Evolutionary conservation across 2,797 vertebrate genomes (phyloP), one percentile per base, ranked within the genome.

Genomic region (Acrocephalus scirpaceus): DNA sequence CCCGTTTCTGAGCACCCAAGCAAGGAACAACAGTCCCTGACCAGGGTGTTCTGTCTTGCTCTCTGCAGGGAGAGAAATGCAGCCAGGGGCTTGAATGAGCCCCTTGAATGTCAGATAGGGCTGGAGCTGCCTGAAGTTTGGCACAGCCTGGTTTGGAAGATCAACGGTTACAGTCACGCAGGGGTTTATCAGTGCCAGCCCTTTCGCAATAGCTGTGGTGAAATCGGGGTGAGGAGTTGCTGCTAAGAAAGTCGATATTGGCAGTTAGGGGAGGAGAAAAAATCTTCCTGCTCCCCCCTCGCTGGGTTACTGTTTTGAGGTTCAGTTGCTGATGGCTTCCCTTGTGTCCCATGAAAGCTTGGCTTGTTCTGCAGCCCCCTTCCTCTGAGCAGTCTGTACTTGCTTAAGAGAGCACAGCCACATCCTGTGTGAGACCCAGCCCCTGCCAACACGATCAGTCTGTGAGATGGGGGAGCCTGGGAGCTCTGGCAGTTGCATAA

Each of bases 131-230:
- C 34, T 8, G 51, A 47, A 38, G 19, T 86, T 91, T 71, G 87
- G 19, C 70, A 36, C 34, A 7, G 53, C 13, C 62, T 26, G 44
- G 3, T 42, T 34, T 64, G 78, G 84, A 27, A 51, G 64, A 48
- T 36, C 32, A 32, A 13, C 15, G 5, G 86, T 89, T 91, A 40
- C 88, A 50, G 72, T 82, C 61, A 38, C 16, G 0, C 26, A 4
- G n/a, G n/a, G 27, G 32, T 71, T 93, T 91, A 95, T 94, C n/a
- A 17, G 5, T 74, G 83, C 76, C 21, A 93, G 77, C 22, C 16
- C 30, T 96, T 84, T 75, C 47, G 81, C 89, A 91, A 83, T 23
- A 61, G 57, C 34, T 0, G 26, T 93, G 84, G 14, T 89, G 92
- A 93, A 95, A 93, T 4, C 0, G 40, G 9, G 2, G 2, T 30